Conservation (phyloP, 2,888 invertebrate genomes). For the Hanleya hanleyi region DNA sequence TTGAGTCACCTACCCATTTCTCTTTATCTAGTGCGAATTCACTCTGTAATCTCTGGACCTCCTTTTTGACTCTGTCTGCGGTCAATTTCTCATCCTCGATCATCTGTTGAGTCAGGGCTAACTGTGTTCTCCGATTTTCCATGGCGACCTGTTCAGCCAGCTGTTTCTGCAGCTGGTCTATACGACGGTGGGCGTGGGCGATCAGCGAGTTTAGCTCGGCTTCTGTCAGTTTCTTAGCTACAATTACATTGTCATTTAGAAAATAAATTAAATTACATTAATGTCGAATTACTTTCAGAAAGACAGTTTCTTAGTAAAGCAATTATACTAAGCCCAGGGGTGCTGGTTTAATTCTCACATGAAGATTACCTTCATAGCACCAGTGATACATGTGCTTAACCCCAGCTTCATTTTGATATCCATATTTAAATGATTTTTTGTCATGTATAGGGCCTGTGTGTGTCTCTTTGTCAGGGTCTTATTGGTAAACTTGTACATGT, state of each 20-base stretch:
- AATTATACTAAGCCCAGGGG: too few relatives aligned
- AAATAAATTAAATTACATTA: too few relatives aligned
- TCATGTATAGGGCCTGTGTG: too few relatives aligned
- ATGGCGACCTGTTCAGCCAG: conserved; percentile 80
- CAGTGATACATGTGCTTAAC: too few relatives aligned
- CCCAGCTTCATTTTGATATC: too few relatives aligned
- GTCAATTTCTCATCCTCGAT: conserved; percentile 77
- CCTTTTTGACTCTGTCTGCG: conserved; percentile 78
- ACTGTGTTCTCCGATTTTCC: conserved; percentile 76
- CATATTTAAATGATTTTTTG: too few relatives aligned
- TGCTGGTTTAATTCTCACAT: too few relatives aligned
- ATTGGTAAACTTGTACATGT: too few relatives aligned
- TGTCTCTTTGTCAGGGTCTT: too few relatives aligned
- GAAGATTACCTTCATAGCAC: too few relatives aligned
- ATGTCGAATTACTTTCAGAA: too few relatives aligned
- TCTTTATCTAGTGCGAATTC: conserved; percentile 82
- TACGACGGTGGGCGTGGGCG: conserved; percentile 84
- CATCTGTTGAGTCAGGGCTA: conserved; percentile 79
- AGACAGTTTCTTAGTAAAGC: too few relatives aligned
- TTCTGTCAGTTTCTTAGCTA: conserved; percentile 76
- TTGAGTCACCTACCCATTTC: conserved; percentile 75
- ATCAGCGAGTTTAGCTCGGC: conserved; percentile 86
- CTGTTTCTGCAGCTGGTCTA: conserved; percentile 85
- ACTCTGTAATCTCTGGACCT: conserved; percentile 81
- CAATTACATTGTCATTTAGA: conserved; percentile 2